Evolutionary conservation across 2,113 vertebrate genomes (phyloP).

Genomic region (Heterotis niloticus): DNA sequence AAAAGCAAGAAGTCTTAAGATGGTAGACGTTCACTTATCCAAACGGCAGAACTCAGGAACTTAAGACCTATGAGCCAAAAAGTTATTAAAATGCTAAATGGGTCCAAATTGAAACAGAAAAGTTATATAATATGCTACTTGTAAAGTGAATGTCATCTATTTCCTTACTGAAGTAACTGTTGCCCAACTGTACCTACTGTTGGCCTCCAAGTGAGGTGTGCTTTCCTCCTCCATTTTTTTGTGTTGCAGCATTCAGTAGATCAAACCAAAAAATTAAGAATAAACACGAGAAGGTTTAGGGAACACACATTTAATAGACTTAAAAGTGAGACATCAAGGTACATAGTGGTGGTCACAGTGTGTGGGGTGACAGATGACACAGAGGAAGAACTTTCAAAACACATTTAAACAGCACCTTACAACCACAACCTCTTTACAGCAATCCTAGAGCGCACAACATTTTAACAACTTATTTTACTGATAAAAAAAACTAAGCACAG

Average conservation of each 20-base stretch:
- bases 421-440: conserved; percentile 6
- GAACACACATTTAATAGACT: conserved; percentile 20
- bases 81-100: background rate
- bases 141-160: too few relatives aligned
- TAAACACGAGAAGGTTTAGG: conserved; percentile 2
- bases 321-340: conserved; percentile 11
- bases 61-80: too few relatives aligned
- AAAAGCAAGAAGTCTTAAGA: too few relatives aligned
- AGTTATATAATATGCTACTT: too few relatives aligned
- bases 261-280: background rate
- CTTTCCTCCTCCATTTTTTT: background rate
- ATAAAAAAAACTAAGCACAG: conserved; percentile 12
- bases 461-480: conserved; percentile 12
- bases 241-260: background rate
- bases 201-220: too few relatives aligned
- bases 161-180: too few relatives aligned
- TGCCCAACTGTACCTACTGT: too few relatives aligned
- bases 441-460: background rate
- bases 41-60: too few relatives aligned
- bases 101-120: background rate
- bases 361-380: background rate
- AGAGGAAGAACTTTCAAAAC: conserved; percentile 3
- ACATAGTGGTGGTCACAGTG: conserved; percentile 10
- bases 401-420: conserved; percentile 1
- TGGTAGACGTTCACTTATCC: too few relatives aligned